phyloP scores from a whole-genome alignment of 2,797 vertebrate genomes.

The Choloepus didactylus region DNA sequence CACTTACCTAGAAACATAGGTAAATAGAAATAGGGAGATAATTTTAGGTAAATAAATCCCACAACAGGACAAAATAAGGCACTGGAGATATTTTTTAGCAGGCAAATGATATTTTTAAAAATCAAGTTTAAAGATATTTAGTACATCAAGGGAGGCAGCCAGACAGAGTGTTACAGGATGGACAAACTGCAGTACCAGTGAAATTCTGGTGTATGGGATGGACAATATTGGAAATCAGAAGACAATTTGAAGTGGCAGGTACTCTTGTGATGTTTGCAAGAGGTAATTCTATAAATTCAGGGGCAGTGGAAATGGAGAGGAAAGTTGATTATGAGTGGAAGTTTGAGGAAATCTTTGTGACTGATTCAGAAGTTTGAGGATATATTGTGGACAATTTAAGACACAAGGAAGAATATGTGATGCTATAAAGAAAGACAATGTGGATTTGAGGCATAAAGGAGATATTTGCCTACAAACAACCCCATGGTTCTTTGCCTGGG shows the following conservation, averaged over 20 bases:
- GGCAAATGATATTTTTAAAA: neutral
- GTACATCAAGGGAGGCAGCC: neutral
- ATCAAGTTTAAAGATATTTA: neutral
- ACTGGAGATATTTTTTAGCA: neutral
- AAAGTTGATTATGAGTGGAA: neutral
- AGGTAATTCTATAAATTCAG: neutral
- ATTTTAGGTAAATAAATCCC: neutral
- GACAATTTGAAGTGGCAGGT: neutral
- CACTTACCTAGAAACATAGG: neutral
- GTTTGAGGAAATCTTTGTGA: neutral
- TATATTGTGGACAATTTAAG: neutral
- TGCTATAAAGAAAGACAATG: neutral
- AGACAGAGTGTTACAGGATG: neutral
- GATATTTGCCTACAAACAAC: neutral
- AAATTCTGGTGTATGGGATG: neutral
- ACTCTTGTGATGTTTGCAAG: neutral
- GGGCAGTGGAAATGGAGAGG: neutral
- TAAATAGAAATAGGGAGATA: neutral
- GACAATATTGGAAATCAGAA: neutral
- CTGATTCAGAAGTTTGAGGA: neutral
- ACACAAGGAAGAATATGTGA: neutral
- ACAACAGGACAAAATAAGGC: neutral
- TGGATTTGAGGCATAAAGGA: neutral
- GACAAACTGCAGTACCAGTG: neutral
- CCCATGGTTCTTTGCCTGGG: neutral